These are phyloP conservation scores for Temnothorax longispinosus DNA, from an alignment of 1,140 invertebrate genomes.

Conservation along the genomic window DNA sequence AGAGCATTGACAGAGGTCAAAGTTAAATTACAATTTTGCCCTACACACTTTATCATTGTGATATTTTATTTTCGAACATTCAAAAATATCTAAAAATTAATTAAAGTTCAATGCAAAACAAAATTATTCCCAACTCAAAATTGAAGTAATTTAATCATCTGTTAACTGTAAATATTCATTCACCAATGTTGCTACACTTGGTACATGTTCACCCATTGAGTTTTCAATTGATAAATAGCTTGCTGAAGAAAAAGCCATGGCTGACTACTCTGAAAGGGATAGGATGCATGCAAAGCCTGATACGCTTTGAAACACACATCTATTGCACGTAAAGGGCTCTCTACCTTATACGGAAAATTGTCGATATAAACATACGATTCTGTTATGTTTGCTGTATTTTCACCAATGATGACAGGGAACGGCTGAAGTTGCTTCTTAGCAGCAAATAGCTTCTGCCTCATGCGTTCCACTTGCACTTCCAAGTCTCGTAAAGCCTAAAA, in stretches of 20 bases:
- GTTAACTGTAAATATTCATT: not conserved
- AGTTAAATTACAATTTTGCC: not conserved
- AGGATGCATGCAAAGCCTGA: not conserved
- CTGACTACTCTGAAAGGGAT: not conserved
- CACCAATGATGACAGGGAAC: not conserved
- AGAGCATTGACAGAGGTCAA: not conserved
- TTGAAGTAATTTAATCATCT: not conserved
- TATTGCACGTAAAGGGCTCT: not conserved
- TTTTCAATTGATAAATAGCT: not conserved
- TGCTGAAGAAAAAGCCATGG: not conserved
- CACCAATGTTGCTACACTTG: not conserved
- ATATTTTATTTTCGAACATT: not conserved
- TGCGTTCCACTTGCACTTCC: no score
- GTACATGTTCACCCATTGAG: not conserved
- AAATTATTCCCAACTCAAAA: not conserved
- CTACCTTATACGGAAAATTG: not conserved
- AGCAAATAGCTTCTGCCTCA: no score
- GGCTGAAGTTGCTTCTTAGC: no score
- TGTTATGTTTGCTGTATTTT: not conserved
- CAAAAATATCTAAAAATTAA: not conserved
- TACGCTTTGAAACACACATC: not conserved
- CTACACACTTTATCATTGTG: not conserved
- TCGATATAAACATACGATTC: not conserved
- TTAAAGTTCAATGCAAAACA: not conserved
- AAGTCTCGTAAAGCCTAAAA: not conserved